Conservation (phyloP, 30 jellyfish, hydroid and myxozoan species). For the Mastigias papua region DNA sequence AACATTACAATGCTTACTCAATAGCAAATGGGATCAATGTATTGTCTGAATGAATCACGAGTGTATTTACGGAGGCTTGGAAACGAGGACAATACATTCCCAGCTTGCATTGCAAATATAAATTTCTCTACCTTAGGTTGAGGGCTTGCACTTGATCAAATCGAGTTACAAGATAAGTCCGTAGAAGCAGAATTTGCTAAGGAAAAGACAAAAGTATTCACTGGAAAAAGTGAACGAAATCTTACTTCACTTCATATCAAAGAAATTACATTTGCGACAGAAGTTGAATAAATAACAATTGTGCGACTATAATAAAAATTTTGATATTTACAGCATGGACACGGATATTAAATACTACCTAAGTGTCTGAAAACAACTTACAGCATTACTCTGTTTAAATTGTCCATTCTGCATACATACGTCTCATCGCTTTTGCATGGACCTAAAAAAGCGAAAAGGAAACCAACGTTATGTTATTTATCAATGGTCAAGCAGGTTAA, state of each 20-base stretch:
- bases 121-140: no score
- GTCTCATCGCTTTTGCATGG: not conserved
- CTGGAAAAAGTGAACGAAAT: not conserved
- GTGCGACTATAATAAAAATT: not conserved
- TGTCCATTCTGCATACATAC: not conserved
- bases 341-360: not conserved
- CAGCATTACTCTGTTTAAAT: not conserved
- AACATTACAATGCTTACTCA: no score
- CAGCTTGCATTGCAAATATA: no score
- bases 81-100: no score
- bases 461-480: no score
- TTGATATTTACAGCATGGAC: not conserved
- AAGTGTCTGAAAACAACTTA: not conserved
- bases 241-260: not conserved
- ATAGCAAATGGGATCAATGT: no score
- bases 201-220: not conserved
- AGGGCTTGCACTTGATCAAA: no score
- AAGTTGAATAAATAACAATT: not conserved
- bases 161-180: no score
- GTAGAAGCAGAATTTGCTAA: no score
- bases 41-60: no score
- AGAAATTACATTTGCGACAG: not conserved
- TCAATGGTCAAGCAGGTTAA: no score
- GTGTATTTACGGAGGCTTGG: no score
- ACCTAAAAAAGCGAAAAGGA: not conserved